Evolutionary conservation across 2,888 invertebrate species (phyloP).

Genomic region (Agonum fuliginosum): DNA sequence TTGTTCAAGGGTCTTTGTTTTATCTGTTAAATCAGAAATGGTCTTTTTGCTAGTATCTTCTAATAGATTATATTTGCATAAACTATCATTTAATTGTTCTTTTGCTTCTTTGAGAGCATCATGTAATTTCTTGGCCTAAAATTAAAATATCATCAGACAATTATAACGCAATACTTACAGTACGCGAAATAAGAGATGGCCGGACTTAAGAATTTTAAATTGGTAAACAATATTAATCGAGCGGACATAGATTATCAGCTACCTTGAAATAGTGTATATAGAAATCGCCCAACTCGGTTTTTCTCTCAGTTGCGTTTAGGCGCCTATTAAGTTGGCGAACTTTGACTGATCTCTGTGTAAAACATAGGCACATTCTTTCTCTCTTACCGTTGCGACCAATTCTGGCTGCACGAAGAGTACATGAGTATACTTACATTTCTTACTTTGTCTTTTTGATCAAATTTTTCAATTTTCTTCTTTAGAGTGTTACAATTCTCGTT

Average conservation of each 20-base stretch:
- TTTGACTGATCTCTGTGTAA: too few relatives aligned
- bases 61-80: constrained; percentile 6
- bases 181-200: too few relatives aligned
- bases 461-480: constrained; percentile 20
- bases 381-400: too few relatives aligned
- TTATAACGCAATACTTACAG: background rate
- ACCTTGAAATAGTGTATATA: too few relatives aligned
- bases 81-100: constrained; percentile 3
- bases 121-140: constrained; percentile 25
- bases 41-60: background rate
- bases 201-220: background rate
- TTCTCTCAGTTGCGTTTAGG: too few relatives aligned
- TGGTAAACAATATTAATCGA: too few relatives aligned
- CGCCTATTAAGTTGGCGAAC: too few relatives aligned
- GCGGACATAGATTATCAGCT: too few relatives aligned
- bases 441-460: background rate
- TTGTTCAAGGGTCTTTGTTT: background rate
- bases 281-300: too few relatives aligned
- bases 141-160: background rate
- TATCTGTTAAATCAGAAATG: constrained; percentile 8
- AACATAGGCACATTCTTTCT: too few relatives aligned
- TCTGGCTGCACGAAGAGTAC: too few relatives aligned
- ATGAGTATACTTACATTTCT: constrained; percentile 19
- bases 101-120: background rate
- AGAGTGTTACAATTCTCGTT: constrained; percentile 13